phyloP scores from a whole-genome alignment of 2,797 vertebrate species.

The Crypturellus tataupa region DNA sequence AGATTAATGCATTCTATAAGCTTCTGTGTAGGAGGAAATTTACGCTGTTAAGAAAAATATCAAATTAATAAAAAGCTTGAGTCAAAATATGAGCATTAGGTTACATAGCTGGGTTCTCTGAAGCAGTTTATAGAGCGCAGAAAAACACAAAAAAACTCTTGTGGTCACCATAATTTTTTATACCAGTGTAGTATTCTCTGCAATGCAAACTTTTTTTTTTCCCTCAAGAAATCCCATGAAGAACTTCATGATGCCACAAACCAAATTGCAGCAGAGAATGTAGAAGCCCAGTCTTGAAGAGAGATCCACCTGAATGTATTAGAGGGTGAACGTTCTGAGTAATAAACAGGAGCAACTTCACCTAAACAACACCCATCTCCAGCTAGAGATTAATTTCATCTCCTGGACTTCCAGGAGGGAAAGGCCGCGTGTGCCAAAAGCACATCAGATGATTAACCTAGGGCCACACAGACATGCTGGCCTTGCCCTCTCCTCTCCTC shows the following conservation, averaged over 20 bases:
- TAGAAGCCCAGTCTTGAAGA: background rate
- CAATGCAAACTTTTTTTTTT: background rate
- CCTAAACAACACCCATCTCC: background rate
- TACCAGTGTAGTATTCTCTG: background rate
- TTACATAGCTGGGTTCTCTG: background rate
- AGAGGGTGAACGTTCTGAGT: conserved; percentile 20
- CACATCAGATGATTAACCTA: background rate
- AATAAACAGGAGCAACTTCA: background rate
- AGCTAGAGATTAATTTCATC: conserved; percentile 9
- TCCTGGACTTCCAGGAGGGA: background rate
- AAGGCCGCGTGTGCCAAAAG: background rate
- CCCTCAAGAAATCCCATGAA: background rate
- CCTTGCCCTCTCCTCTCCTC: background rate
- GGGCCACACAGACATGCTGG: background rate
- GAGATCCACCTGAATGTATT: background rate
- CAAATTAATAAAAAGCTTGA: background rate
- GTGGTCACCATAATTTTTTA: background rate
- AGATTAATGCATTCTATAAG: background rate
- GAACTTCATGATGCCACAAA: background rate
- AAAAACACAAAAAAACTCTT: background rate
- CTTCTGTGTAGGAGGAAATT: background rate
- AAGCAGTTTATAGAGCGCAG: background rate
- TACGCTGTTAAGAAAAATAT: background rate
- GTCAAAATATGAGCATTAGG: background rate
- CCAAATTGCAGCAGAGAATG: background rate